Evolutionary conservation across 2,797 vertebrate genomes (phyloP), one percentile per base, ranked within the genome.

Genomic region (Prunella strophiata): DNA sequence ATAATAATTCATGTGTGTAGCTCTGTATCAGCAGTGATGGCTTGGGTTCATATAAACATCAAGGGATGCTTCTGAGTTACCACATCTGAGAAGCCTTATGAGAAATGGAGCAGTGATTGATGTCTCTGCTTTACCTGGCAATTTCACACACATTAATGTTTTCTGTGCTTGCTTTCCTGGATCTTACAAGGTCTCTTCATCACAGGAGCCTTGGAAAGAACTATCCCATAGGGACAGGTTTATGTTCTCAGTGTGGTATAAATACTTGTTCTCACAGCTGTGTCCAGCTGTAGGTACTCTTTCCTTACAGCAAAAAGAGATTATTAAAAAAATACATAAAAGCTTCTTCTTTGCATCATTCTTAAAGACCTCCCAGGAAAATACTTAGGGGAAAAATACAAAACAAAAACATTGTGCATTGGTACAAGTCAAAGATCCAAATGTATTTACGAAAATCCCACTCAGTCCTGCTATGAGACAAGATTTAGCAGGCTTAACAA

Each of bases 401-500:
- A 48, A 50, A n/a, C 8, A 48, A 29, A 50, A 54, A 1, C 32
- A 32, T 14, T 38, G 34, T 83, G 66, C 48, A 50, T 75, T 81
- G 57, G 59, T 30, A 75, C 19, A 67, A 76, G 71, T 63, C 79
- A 84, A 94, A 75, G 36, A 91, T 20, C 16, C 38, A 54, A 94
- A 77, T 66, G 26, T 17, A 42, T 52, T 30, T 42, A 78, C 27
- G 71, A 89, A 81, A 89, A 93, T 89, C 38, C 50, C 13, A 29
- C 27, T 66, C 77, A 71, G 51, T 71, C 51, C 36, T 89, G 50
- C 36, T 50, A 59, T 50, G 54, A 72, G 66, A 79, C 40, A 65
- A 79, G 34, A 47, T 94, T 87, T 74, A 45, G 14, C 66, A 92
- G 48, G 38, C 32, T 93, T 92, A 92, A 71, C 50, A 95, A 54